Base-by-base conservation (phyloP, 1,140 invertebrate genomes). In the Hylaeus volcanicus region DNA sequence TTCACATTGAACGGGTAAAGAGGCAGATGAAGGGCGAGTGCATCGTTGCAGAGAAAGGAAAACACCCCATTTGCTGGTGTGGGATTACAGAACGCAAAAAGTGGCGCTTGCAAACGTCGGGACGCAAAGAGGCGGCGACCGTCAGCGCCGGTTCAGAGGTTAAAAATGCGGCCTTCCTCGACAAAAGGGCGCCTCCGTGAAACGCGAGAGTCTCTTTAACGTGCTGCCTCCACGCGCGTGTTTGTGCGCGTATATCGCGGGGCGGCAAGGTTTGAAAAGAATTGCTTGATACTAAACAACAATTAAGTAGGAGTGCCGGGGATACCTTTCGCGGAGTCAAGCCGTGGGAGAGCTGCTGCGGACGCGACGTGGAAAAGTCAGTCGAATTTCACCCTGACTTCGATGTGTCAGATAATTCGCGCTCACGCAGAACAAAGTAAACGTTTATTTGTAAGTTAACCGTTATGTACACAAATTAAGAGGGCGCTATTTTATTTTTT, bases 271-370 rank as follows among this genome's bases (percentile, higher is more conserved):
- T 77, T 76, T 74, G 73, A 75, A 83, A 80, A 77, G 69, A 80
- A 83, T 85, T 65, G 68, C 78, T 65, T 70, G 82, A 81, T 85
- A 87, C 45, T 78, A 87, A 87, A 86, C 65, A 75, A 78, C 63
- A 76, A 75, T 89, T 81, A 82, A 85, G 82, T 80, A 78, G 84
- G 84, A 82, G 85, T 88, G 83, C 83, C 82, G 43, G 55, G 74
- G 51, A 82, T 75, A 84, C 81, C 77, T 88, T 86, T 86, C 65
- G 72, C 74, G 86, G 63, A 63, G 68, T 56, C 43, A 63, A 80
- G 73, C 69, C 84, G 84, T 88, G 86, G 87, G 86, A 88, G 75
- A 77, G 74, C 65, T 43, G 71, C 60, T 37, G 56, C 12, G 39
- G 45, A 72, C 61, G 70, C 64, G 53, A 53, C 60, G 71, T 51